Percentiles rank a stretch among this genome's conserved stretches.
These are phyloP conservation scores for Drepanosiphum platanoidis DNA, from an alignment of 2,888 invertebrate species.

Conservation along the genomic window DNA sequence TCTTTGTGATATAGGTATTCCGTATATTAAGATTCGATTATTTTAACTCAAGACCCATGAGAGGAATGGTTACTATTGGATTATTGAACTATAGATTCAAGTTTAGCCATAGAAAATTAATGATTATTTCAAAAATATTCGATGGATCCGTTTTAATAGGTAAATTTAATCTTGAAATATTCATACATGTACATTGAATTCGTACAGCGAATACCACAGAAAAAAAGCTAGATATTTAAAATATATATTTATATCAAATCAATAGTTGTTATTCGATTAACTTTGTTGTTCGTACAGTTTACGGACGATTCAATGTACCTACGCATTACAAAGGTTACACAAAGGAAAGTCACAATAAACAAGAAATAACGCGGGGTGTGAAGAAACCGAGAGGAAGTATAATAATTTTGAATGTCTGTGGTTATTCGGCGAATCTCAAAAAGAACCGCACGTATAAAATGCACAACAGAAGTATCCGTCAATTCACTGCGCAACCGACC, in stretches of 20 bases:
- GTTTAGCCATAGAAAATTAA: neutral
- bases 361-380: neutral
- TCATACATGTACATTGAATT: neutral
- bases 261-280: neutral
- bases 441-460: slow-evolving; percentile 1
- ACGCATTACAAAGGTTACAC: neutral
- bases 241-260: neutral
- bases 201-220: neutral
- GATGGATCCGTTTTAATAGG: neutral
- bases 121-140: neutral
- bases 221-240: neutral
- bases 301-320: neutral
- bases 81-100: neutral
- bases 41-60: neutral
- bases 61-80: neutral
- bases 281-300: neutral
- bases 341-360: neutral
- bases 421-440: slow-evolving; percentile 35
- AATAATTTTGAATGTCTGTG: slow-evolving; percentile 35
- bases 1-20: neutral
- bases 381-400: neutral
- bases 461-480: neutral
- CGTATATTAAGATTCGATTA: neutral
- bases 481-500: slow-evolving; percentile 27
- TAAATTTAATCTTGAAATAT: neutral